Evolutionary conservation across 2,797 vertebrate genomes (phyloP), one percentile per base, ranked within the genome.

Genomic region (Syncerus caffer): DNA sequence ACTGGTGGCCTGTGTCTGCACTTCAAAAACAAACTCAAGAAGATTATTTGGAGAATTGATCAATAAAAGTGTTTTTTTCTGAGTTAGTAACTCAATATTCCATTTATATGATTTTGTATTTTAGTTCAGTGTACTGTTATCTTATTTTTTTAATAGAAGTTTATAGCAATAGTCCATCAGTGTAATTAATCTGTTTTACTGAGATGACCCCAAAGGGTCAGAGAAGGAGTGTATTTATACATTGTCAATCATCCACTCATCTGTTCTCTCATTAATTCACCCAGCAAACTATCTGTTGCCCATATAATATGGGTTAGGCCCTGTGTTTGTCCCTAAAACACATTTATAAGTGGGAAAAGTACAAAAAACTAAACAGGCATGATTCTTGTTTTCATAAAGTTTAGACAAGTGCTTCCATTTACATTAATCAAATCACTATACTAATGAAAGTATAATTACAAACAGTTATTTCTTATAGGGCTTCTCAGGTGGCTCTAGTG

Each of bases 111-210:
- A 45, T 27, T 87, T 38, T 67, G 16, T 60, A 14, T 79, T 80
- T 83, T 53, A 89, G 31, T 92, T 83, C 31, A 64, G 38, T 74
- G 23, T 58, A 80, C 5, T 58, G 38, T 57, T 85, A 76, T 62
- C 27, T 80, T 86, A 47, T 7, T 93, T 9, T 87, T 71, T 91
- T 23, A 23, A 64, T 90, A 93, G 29, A 87, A 87, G 89, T 60
- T 86, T 82, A 53, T 90, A 97, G 78, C 12, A 96, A 21, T 95
- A 93, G 29, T 87, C 7, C 34, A n/a, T 83, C n/a, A 80, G 31
- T 78, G 38, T 82, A 86, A 89, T 84, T 86, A 74, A 60, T 74
- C 5, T 38, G 29, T 89, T 94, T 96, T 84, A 62, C 50, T 89
- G 85, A 53, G 17, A 58, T 84, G 62, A 93, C 4, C 13, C 45